Base-by-base conservation (phyloP, 2,888 invertebrate genomes). In the Zhuqinia jingwanae region DNA sequence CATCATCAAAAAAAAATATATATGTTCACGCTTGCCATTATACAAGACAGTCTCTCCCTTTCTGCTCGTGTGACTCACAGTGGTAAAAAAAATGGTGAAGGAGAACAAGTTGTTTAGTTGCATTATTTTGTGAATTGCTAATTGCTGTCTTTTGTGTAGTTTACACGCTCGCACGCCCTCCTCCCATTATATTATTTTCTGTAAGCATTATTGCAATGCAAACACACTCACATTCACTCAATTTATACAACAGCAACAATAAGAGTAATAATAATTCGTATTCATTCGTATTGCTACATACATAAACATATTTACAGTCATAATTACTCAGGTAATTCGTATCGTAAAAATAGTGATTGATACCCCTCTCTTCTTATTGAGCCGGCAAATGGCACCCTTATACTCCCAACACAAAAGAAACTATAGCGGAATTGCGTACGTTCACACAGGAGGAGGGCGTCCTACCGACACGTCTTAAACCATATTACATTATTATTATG, bases 141-240 rank as follows among this genome's bases (percentile, higher is more conserved):
- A 76, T 58, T 76, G 42, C 56, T 36, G 10, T 42, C 50, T 76
- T 70, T n/a, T 73, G 11, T 15, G 50, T n/a, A 50, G 70, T 65
- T 79, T 65, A 8, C 82, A 81, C 63, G n/a, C 82, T 75, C 82
- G 22, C 82, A 82, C 82, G 60, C 82, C 82, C 58, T 58, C 65
- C 56, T 17, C 56, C 80, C 80, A 81, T 81, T 70, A 73, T 6
- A 36, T n/a, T n/a, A 36, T 6, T 36, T 73, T 73, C 22, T 73
- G 45, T 13, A 70, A 47, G 11, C 47, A 13, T 27, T 50, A 25
- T 36, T 25, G 47, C 50, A 36, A 36, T 36, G 36, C 36, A 36
- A 36, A 50, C 47, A 50, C 22, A 73, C 6, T 73, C 42, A 70
- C n/a, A n/a, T n/a, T n/a, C n/a, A n/a, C n/a, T n/a, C n/a, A n/a